Conservation (phyloP, 2,113 vertebrate species). For the Ptilorrhoa leucosticta region DNA sequence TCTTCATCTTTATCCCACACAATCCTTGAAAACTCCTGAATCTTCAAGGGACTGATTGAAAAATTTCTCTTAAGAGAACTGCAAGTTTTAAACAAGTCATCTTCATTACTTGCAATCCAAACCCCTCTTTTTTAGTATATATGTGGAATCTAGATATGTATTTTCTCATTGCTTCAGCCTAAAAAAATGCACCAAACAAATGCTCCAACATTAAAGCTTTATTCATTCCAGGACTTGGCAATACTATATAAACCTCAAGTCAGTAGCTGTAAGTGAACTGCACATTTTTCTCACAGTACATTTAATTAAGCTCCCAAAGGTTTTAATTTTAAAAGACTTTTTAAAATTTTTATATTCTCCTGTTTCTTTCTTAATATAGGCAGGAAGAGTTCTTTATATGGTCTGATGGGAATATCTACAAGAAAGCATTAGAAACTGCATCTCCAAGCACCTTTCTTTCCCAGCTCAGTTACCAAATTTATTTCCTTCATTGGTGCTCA, state of each 20-base stretch:
- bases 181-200: neutral
- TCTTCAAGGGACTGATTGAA: neutral
- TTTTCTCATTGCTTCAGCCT: neutral
- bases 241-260: neutral
- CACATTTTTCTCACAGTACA: neutral
- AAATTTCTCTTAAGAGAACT: neutral
- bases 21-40: neutral
- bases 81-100: neutral
- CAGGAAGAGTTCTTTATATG: neutral
- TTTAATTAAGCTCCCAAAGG: neutral
- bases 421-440: neutral
- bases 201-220: neutral
- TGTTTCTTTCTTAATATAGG: neutral
- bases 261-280: neutral
- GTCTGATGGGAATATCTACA: neutral
- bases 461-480: neutral
- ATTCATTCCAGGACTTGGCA: neutral
- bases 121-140: neutral
- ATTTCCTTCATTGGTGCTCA: neutral
- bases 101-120: neutral
- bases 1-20: neutral
- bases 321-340: neutral
- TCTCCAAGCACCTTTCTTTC: neutral
- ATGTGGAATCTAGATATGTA: neutral
- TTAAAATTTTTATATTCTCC: neutral